Evolutionary conservation across 2,113 vertebrate genomes (phyloP), one percentile per base, ranked within the genome.

Genomic region (Eclectus roratus): DNA sequence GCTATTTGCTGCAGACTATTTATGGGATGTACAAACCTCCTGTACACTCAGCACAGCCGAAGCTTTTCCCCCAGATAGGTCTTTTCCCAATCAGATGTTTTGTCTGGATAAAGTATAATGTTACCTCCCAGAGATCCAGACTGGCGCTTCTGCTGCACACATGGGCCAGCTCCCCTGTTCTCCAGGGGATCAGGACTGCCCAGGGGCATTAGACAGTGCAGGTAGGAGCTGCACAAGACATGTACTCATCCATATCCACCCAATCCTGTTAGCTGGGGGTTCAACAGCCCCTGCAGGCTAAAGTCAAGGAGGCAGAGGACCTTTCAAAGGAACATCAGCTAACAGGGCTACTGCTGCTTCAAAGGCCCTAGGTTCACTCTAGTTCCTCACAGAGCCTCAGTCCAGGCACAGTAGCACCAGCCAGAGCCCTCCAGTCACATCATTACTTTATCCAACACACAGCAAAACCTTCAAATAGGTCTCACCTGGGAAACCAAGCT

Each of bases 1-100:
- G 44, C 39, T 87, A 52, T 64, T 88, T 88, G 64, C 74, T 66
- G 63, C 80, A 82, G 88, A 65, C 39, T 94, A 88, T 91, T 92
- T 85, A 92, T 56, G 69, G 86, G 18, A 50, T 47, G n/a, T 14
- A 70, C 74, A 79, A 72, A 44, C 43, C 31, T 15, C 8, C 49
- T 55, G 17, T 37, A 19, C 3, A 6, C 7, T 88, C 85, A 79
- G 82, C 86, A 87, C 24, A 89, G 69, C 65, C 65, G 70, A 52
- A 31, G 47, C 17, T 55, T 87, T 52, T 79, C 53, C 47, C 21
- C 58, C 44, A 37, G 44, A 52, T 13, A 31, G 44, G 9, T 37
- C n/a, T 70, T 74, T 61, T 41, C 7, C 60, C 13, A n/a, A 1
- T 4, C 56, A 55, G 39, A 53, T 74, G 9, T 11, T 70, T 18